These are phyloP conservation scores for Silurus asotus DNA, from an alignment of 2,113 vertebrate species.

Conservation along the genomic window DNA sequence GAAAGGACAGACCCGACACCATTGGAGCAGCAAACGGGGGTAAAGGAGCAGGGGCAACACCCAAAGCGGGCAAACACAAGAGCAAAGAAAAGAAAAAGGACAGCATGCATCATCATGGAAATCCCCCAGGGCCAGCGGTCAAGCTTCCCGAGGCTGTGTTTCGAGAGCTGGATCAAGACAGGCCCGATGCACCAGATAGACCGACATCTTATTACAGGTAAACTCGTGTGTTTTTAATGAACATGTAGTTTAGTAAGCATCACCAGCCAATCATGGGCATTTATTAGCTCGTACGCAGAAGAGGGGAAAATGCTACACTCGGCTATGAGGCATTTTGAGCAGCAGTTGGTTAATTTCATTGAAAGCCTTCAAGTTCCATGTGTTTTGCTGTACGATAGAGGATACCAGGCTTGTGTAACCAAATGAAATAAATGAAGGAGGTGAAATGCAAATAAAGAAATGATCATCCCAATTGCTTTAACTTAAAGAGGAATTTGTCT, in stretches of 20 bases:
- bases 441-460: background rate
- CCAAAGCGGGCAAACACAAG: conserved; percentile 95
- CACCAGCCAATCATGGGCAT: too few species aligned
- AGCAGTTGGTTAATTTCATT: too few species aligned
- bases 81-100: conserved; percentile 97
- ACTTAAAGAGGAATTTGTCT: background rate
- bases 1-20: conserved; percentile 87
- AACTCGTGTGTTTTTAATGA: background rate
- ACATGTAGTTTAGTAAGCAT: too few species aligned
- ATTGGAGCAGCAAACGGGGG: conserved; percentile 73
- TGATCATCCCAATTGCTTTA: background rate
- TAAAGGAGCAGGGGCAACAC: conserved; percentile 74
- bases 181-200: conserved; percentile 85
- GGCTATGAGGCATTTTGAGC: too few species aligned
- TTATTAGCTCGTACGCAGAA: too few species aligned
- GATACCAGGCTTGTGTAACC: background rate
- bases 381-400: too few species aligned
- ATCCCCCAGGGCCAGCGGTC: conserved; percentile 82
- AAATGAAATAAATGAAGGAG: background rate
- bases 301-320: too few species aligned
- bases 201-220: conserved; percentile 97
- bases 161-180: conserved; percentile 92
- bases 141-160: conserved; percentile 96
- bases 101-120: conserved; percentile 84
- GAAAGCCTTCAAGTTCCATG: too few species aligned